These are phyloP conservation scores for Acanthiza pusilla DNA, from an alignment of 2,797 vertebrate genomes.

Conservation along the genomic window DNA sequence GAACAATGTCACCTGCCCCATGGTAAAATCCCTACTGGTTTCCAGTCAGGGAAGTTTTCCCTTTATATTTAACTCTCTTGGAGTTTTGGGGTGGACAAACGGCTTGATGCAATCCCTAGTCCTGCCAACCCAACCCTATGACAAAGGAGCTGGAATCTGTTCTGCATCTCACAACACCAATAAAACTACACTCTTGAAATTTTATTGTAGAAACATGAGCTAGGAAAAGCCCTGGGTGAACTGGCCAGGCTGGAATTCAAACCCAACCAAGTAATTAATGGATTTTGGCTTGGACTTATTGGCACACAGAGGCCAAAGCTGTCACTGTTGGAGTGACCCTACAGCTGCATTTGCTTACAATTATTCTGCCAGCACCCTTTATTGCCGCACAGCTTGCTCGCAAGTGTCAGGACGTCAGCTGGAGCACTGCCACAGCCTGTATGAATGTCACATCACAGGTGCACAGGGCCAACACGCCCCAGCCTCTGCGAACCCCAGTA, in stretches of 20 bases:
- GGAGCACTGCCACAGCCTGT: not conserved
- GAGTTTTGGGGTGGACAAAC: not conserved
- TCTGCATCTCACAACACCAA: not conserved
- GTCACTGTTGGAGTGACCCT: not conserved
- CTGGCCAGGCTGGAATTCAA: not conserved
- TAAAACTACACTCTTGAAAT: not conserved
- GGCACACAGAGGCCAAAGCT: not conserved
- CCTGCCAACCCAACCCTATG: not conserved
- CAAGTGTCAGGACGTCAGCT: not conserved
- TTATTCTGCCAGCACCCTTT: not conserved
- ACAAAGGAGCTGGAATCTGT: not conserved
- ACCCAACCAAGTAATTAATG: not conserved
- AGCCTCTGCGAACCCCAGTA: fast-evolving
- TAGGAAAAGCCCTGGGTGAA: not conserved
- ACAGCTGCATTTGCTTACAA: not conserved
- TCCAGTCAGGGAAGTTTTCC: not conserved
- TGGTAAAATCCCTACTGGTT: not conserved
- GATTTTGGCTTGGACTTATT: not conserved
- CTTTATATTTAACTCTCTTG: not conserved
- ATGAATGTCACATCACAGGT: not conserved
- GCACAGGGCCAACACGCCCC: fast-evolving
- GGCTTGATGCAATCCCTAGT: not conserved
- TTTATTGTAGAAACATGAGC: not conserved
- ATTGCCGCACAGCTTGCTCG: not conserved
- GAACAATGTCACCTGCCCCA: fast-evolving